phyloP scores from a whole-genome alignment of 1,140 invertebrate species.

The Mylabris phalerata region DNA sequence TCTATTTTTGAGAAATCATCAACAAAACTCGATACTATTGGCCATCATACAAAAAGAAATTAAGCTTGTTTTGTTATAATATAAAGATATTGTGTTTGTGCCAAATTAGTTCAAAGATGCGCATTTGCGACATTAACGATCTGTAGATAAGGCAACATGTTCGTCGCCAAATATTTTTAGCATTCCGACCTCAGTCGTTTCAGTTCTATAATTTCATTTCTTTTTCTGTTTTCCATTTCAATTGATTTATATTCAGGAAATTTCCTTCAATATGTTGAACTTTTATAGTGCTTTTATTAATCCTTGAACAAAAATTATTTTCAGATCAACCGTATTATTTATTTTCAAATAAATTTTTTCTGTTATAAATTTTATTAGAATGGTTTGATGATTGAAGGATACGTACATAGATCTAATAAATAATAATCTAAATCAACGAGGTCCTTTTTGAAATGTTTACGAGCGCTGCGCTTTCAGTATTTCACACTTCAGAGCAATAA shows the following conservation, averaged over 20 bases:
- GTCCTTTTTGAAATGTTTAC: constrained; percentile 17
- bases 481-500: constrained; percentile 22
- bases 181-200: constrained; percentile 4
- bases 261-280: too few species aligned
- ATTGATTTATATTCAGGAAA: too few species aligned
- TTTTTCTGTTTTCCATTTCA: too few species aligned
- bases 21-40: not conserved
- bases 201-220: too few species aligned
- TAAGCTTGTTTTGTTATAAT: constrained; percentile 8
- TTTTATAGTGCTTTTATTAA: too few species aligned
- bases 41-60: constrained; percentile 1
- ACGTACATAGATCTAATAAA: constrained; percentile 14
- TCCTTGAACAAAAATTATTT: too few species aligned
- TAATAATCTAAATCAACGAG: constrained; percentile 12
- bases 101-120: constrained; percentile 28
- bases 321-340: too few species aligned
- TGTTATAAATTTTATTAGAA: constrained; percentile 4
- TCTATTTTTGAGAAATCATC: too few species aligned
- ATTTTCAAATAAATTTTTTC: not conserved
- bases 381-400: constrained; percentile 16
- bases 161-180: constrained; percentile 2
- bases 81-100: constrained; percentile 21
- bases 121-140: constrained; percentile 25
- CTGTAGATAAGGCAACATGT: constrained; percentile 15
- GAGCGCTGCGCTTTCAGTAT: constrained; percentile 7